Evolutionary conservation across 2,797 vertebrate genomes (phyloP).

Genomic region (Brachyrhaphis roseni): DNA sequence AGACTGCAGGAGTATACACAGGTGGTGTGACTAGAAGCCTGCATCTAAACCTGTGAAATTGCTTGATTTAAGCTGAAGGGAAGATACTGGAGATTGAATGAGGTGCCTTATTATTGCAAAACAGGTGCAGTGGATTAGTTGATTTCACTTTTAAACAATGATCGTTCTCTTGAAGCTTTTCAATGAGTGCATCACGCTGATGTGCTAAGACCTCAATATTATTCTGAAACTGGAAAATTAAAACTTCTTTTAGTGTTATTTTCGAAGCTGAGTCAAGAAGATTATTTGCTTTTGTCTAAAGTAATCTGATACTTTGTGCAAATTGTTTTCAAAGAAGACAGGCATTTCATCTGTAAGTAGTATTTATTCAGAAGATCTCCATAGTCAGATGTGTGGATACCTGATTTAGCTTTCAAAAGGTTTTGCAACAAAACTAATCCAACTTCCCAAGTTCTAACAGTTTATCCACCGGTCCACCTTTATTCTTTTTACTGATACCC

Average conservation of each 20-base stretch:
- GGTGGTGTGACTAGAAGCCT: conserved; percentile 26
- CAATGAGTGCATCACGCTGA: not conserved
- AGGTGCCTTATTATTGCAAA: not conserved
- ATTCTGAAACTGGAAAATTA: not conserved
- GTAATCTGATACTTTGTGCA: not conserved
- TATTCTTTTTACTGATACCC: not conserved
- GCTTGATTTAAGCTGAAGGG: conserved; percentile 26
- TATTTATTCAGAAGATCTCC: not conserved
- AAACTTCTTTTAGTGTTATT: not conserved
- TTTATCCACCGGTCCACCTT: not conserved
- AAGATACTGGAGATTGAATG: not conserved
- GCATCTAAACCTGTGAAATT: conserved; percentile 29
- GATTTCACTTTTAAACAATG: conserved; percentile 1
- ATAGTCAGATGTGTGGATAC: not conserved
- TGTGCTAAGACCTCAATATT: not conserved
- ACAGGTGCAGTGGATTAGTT: not conserved
- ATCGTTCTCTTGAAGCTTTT: conserved; percentile 1
- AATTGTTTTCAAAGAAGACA: not conserved
- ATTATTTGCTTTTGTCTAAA: not conserved
- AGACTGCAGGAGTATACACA: conserved; percentile 44
- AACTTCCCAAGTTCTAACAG: not conserved
- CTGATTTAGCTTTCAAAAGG: not conserved
- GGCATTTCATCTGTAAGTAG: not conserved
- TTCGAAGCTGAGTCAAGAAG: not conserved
- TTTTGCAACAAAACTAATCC: not conserved